Evolutionary conservation across 2,888 invertebrate species (phyloP), one percentile per base, ranked within the genome.

Genomic region (Myopa testacea): DNA sequence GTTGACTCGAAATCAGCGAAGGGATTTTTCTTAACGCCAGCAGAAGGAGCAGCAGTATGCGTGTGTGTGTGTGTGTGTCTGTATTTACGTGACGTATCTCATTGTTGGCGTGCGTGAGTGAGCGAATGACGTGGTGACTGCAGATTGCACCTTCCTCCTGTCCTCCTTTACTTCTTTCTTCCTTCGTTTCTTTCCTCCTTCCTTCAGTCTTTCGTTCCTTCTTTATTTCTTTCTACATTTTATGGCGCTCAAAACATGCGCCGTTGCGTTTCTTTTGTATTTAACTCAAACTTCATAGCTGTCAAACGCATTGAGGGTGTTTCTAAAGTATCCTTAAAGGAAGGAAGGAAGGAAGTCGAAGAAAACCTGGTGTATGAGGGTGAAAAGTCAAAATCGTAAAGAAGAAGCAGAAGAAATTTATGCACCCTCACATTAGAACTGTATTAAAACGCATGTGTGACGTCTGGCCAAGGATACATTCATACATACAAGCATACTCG

Each of bases 141-240:
- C 72, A 73, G 12, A 38, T 52, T 45, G 76, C 77, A 78, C 77
- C 80, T 78, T 75, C 34, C 65, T 16, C 68, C 58, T 26, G 26
- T 26, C 37, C 69, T 77, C 58, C 70, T 34, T 77, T 55, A 72
- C 75, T 72, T 80, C 73, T 74, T 78, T 76, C 80, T 68, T 68
- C 78, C 73, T 74, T 50, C 71, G 76, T 75, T 81, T 78, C 80
- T 80, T 77, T 79, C 80, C 76, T 68, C 78, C 73, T 77, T 80
- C 78, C 78, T 58, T 80, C 78, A 77, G 72, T 26, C 26, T 26
- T 60, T 52, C 19, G 76, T 76, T 76, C 77, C 80, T 78, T 75
- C 34, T 37, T 79, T 60, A 73, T 75, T 79, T 79, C 79, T 62
- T 81, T 74, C 78, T 77, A 68, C 63, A 75, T 75, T n/a, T 26